Conservation (phyloP, 1,140 invertebrate species). For the Aporrectodea caliginosa region DNA sequence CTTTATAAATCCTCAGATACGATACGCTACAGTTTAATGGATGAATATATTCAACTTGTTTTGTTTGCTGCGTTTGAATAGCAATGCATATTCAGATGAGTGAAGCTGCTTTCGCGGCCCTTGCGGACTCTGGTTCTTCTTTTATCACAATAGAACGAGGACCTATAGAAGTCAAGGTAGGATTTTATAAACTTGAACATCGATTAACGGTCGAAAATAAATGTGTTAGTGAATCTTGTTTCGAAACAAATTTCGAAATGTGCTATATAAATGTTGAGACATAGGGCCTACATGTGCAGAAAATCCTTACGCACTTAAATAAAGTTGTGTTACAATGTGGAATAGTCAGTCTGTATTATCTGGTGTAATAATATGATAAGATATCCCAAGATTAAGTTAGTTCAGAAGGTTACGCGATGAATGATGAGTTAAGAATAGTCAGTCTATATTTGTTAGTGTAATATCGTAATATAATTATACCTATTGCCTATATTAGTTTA, state of each 20-base stretch:
- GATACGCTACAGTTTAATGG: too few relatives aligned
- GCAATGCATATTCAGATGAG: slow-evolving; percentile 12
- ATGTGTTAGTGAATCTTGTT: neutral
- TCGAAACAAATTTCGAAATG: too few relatives aligned
- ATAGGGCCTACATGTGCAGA: too few relatives aligned
- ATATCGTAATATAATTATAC: too few relatives aligned
- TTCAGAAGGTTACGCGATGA: neutral
- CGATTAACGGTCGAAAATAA: neutral
- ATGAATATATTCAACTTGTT: too few relatives aligned
- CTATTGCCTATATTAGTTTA: neutral
- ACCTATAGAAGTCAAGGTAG: neutral
- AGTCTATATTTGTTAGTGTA: neutral
- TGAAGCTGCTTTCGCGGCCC: neutral
- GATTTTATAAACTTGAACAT: neutral
- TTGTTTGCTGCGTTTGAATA: neutral
- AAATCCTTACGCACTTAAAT: neutral
- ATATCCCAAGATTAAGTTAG: neutral
- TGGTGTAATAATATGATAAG: too few relatives aligned
- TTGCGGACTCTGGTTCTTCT: neutral
- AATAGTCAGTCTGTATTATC: too few relatives aligned
- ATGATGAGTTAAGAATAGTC: too few relatives aligned
- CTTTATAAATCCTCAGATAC: too few relatives aligned
- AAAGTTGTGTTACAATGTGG: neutral
- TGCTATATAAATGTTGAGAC: too few relatives aligned
- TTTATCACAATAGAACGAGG: neutral